phyloP scores from a whole-genome alignment of 1,140 invertebrate species.

The Pomacea maculata region DNA sequence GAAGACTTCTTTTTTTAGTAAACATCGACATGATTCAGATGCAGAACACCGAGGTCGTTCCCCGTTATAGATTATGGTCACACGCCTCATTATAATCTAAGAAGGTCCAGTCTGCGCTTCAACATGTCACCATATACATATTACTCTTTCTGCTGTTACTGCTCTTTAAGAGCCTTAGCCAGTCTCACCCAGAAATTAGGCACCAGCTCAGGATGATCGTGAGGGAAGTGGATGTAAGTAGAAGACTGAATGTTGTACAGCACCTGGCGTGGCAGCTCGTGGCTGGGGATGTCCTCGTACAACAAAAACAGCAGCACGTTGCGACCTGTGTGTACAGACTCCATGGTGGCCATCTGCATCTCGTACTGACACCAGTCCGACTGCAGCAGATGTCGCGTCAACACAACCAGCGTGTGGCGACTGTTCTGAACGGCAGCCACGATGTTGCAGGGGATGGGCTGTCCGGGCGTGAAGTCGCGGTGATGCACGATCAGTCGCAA shows the following conservation, averaged over 20 bases:
- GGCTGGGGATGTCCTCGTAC: conserved; percentile 29
- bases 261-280: conserved; percentile 24
- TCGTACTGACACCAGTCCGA: conserved; percentile 77
- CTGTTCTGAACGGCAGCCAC: conserved; percentile 72
- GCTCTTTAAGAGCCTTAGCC: background rate
- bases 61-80: no score
- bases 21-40: no score
- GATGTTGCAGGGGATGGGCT: conserved; percentile 71
- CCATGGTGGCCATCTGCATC: conserved; percentile 64
- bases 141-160: no score
- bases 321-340: conserved; percentile 28
- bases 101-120: no score
- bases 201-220: background rate
- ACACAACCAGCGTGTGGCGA: conserved; percentile 72
- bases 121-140: no score
- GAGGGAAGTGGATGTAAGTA: conserved; percentile 29
- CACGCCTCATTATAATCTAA: no score
- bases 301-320: conserved; percentile 31
- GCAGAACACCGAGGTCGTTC: no score
- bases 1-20: no score
- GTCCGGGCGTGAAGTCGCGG: conserved; percentile 50
- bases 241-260: conserved; percentile 28
- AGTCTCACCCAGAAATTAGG: conserved; percentile 3
- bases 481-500: conserved; percentile 44
- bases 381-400: conserved; percentile 72